Base-by-base conservation (phyloP, 2,888 invertebrate species). In the Drosophila formosana region DNA sequence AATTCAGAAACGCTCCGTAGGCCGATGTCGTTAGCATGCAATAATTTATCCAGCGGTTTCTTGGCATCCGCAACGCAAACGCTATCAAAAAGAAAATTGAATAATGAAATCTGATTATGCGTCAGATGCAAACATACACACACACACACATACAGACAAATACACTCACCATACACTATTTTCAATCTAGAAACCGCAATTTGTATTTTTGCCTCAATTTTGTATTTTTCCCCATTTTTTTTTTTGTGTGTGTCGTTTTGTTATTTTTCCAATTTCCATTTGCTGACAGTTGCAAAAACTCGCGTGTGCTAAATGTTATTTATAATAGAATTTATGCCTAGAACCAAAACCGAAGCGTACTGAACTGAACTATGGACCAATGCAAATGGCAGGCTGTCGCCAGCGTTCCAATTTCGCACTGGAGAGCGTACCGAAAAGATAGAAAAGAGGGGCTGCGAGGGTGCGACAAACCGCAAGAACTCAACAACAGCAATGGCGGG, bases 251-350 rank as follows among this genome's bases (percentile, higher is more conserved):
- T 30, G 30, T 30, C 11, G 34, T 34, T 34, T 34, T 34, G 34
- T 34, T 69, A 66, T 72, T 61, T 63, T 81, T 79, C 58, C 86
- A 83, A 83, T 86, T 83, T 83, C 67, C 73, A 81, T 74, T 56
- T 69, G 84, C 83, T 84, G 83, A 84, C 88, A 85, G 82, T 82
- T 82, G 88, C 85, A 80, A 85, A 56, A 85, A 78, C 65, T 75
- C 79, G 72, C 75, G 66, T 61, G 53, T 70, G 69, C 74, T 81
- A 83, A 83, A 84, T 83, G 87, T 83, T 84, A 86, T 84, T 84
- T 84, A 84, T 84, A 84, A 84, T 81, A 83, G 81, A 86, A 86
- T 84, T 84, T 84, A 83, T 84, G 83, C 83, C 83, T 83, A 85
- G 71, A 71, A 65, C 52, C 66, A 37, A 45, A 41, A 18, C 39